Conservation (phyloP, 2,797 vertebrate genomes). For the Paramormyrops hopkinsi region DNA sequence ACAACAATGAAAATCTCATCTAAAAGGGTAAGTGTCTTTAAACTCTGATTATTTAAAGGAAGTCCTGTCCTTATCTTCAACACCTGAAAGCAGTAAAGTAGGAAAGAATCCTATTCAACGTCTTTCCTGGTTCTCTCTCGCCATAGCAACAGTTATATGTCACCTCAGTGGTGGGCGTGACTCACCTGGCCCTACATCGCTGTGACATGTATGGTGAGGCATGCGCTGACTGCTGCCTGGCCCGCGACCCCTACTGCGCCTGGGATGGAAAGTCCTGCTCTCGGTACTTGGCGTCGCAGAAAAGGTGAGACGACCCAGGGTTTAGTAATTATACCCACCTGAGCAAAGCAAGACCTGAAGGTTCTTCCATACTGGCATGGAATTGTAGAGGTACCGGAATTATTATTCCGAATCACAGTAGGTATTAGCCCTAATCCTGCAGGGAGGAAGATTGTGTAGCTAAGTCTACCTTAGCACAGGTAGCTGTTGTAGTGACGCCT, state of each 20-base stretch:
- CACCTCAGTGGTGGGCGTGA: slow-evolving; percentile 78
- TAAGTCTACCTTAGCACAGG: neutral
- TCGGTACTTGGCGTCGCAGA: slow-evolving; percentile 87
- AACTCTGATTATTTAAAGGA: neutral
- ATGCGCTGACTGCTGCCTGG: slow-evolving; percentile 94
- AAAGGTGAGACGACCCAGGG: slow-evolving; percentile 67
- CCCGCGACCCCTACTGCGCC: slow-evolving; percentile 92
- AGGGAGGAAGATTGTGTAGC: neutral
- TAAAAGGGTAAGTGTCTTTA: slow-evolving; percentile 78
- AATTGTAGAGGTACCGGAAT: neutral
- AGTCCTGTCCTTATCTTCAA: neutral
- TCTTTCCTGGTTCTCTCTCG: slow-evolving; percentile 1
- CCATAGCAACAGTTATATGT: slow-evolving; percentile 95
- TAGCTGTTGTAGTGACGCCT: neutral
- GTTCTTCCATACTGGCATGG: neutral
- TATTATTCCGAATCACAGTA: neutral
- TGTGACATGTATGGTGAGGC: slow-evolving; percentile 88
- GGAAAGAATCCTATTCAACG: neutral
- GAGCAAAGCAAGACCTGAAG: neutral
- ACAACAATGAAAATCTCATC: slow-evolving; percentile 98
- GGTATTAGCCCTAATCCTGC: neutral
- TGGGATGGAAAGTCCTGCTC: slow-evolving; percentile 96
- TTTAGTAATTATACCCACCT: neutral
- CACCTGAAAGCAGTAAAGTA: neutral
- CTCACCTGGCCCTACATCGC: slow-evolving; percentile 88